Conservation (phyloP, 2,888 invertebrate genomes). For the Scaptomyza polygonia region DNA sequence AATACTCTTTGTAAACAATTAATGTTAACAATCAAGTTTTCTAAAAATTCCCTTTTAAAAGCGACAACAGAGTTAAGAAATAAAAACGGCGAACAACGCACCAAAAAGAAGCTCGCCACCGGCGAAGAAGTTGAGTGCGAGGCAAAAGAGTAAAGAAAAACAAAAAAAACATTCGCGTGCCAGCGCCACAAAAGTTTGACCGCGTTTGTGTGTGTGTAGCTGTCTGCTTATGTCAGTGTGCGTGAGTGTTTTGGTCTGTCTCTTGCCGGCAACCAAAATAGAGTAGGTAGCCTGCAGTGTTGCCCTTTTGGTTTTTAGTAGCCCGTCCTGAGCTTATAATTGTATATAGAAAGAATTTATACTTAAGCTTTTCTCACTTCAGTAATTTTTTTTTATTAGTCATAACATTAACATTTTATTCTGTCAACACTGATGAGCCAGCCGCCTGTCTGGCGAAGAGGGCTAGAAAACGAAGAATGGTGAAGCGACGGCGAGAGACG, state of each 20-base stretch:
- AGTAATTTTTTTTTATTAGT: neutral
- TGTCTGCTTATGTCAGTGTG: conserved; percentile 12
- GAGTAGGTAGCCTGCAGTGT: conserved; percentile 44
- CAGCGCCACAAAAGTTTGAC: conserved; percentile 59
- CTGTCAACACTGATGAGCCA: conserved; percentile 7
- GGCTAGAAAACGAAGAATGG: conserved; percentile 40
- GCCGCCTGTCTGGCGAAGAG: conserved; percentile 43
- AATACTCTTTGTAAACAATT: conserved; percentile 32
- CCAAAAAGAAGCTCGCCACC: conserved; percentile 22
- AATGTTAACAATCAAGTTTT: conserved; percentile 6
- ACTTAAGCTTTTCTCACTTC: neutral
- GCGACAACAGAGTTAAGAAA: conserved; percentile 18
- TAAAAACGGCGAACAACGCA: conserved; percentile 16
- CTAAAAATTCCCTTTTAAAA: conserved; percentile 11
- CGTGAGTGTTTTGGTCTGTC: conserved; percentile 22
- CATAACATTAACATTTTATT: neutral
- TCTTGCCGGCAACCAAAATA: conserved; percentile 55
- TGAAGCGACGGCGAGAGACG: conserved; percentile 26
- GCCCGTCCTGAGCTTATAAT: neutral
- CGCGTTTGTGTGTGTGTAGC: conserved; percentile 14
- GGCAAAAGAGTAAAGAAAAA: conserved; percentile 20
- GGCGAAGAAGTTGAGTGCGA: conserved; percentile 29
- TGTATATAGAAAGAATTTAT: neutral
- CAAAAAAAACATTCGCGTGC: conserved; percentile 43
- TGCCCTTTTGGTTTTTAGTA: conserved; percentile 3